Evolutionary conservation across 2,797 vertebrate species (phyloP).

Genomic region (Spea hammondii): DNA sequence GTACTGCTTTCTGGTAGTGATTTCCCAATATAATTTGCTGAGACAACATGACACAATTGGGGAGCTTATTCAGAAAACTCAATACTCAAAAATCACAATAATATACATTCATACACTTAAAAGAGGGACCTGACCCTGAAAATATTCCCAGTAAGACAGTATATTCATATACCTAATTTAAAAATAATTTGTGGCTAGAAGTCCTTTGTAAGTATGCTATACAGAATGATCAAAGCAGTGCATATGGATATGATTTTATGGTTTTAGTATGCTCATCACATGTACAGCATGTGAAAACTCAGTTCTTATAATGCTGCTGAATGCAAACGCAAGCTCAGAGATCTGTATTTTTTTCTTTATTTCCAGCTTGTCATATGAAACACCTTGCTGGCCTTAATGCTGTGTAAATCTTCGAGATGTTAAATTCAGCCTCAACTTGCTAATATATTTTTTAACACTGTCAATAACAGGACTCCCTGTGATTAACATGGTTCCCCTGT

Average conservation of each 20-base stretch:
- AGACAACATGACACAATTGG: no score
- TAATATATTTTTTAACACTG: neutral
- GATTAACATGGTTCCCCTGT: no score
- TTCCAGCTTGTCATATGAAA: constrained; percentile 28
- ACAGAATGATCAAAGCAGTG: constrained; percentile 50
- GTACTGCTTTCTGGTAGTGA: no score
- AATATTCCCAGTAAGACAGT: constrained; percentile 5
- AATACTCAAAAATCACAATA: no score
- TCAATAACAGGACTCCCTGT: no score
- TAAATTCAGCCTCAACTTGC: constrained; percentile 13
- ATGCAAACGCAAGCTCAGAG: constrained; percentile 36
- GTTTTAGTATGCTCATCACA: constrained; percentile 51
- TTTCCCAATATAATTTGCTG: no score
- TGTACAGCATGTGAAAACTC: constrained; percentile 49
- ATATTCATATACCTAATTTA: constrained; percentile 37
- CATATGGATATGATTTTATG: constrained; percentile 52
- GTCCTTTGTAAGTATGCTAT: constrained; percentile 47
- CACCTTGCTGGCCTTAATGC: constrained; percentile 16
- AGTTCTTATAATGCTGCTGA: constrained; percentile 39
- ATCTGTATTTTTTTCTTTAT: constrained; percentile 24
- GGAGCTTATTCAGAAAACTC: no score
- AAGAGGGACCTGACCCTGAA: no score
- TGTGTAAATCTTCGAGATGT: constrained; percentile 17
- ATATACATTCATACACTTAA: no score
- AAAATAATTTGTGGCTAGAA: constrained; percentile 45